Conservation (phyloP, 2,888 invertebrate genomes). For the Drosophila nigricruria region DNA sequence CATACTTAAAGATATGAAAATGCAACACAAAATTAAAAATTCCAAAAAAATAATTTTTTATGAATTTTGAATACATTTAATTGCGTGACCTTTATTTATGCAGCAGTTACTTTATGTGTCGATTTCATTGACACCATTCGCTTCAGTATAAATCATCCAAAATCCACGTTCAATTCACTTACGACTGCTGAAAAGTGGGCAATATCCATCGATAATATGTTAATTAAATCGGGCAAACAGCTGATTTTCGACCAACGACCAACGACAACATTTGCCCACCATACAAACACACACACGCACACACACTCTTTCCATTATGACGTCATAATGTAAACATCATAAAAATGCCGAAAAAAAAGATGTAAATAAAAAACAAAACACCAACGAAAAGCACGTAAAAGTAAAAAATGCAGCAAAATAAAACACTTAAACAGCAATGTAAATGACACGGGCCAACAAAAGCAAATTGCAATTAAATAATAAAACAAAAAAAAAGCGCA, state of each 20-base stretch:
- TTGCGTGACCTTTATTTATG: neutral
- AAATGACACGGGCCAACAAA: constrained; percentile 67
- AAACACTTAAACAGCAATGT: constrained; percentile 60
- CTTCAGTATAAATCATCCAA: constrained; percentile 15
- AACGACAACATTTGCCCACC: constrained; percentile 44
- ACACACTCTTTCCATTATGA: constrained; percentile 46
- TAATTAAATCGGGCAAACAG: constrained; percentile 69
- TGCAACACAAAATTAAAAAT: no score
- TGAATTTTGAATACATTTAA: neutral
- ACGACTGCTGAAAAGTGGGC: constrained; percentile 6
- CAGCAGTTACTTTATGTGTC: neutral
- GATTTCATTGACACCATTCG: neutral
- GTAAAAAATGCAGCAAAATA: constrained; percentile 24
- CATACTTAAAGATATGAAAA: no score
- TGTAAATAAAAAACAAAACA: constrained; percentile 36
- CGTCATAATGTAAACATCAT: constrained; percentile 81
- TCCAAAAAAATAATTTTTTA: neutral
- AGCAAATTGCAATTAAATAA: constrained; percentile 77
- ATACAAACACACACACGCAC: constrained; percentile 21
- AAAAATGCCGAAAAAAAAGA: constrained; percentile 65
- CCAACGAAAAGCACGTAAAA: constrained; percentile 25
- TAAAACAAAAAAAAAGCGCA: constrained; percentile 64
- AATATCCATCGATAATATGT: constrained; percentile 61
- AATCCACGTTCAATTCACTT: neutral
- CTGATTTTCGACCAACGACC: constrained; percentile 67